Evolutionary conservation across 2,113 vertebrate species (phyloP), one percentile per base, ranked within the genome.

Genomic region (Athene noctua): DNA sequence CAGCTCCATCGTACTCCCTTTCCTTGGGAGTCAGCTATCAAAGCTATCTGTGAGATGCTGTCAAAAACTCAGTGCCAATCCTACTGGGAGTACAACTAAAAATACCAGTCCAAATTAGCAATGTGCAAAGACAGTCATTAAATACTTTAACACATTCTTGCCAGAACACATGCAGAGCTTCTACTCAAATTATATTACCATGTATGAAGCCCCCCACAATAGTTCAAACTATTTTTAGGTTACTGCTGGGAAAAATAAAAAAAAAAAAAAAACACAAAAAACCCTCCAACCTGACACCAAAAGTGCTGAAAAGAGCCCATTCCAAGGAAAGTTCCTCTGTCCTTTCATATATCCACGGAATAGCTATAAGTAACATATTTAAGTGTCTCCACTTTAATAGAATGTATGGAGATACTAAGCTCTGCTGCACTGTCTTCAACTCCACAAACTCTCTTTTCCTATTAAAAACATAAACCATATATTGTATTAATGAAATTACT

Each of bases 21-120:
- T 66, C 49, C 25, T 65, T 30, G 62, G 17, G 40, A 96, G 27
- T 32, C 81, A 65, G 77, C 61, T 29, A 67, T 59, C 34, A 47
- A 74, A 94, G 84, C 36, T 67, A 16, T n/a, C 63, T 42, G 51
- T 29, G 51, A 84, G 40, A 59, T 30, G n/a, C n/a, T 80, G 54
- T 90, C 62, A 77, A 80, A 88, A 89, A 61, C 70, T 79, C 66
- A 52, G 26, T 40, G 66, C 36, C 77, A 75, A 68, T 93, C 44
- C 89, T 93, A 66, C 52, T 26, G 87, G 84, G 90, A 95, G 32
- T 18, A 72, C 57, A 85, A 80, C 65, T 94, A 70, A 89, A 94
- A 95, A 93, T 81, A 96, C 65, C 89, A 87, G 52, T 59, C 30
- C 93, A 91, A 95, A 94, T 82, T 75, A 96, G 84, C 38, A 89